Percentiles rank a stretch among this genome's conserved stretches.
phyloP scores from a whole-genome alignment of 2,888 invertebrate species.

The Argyresthia goedartella region DNA sequence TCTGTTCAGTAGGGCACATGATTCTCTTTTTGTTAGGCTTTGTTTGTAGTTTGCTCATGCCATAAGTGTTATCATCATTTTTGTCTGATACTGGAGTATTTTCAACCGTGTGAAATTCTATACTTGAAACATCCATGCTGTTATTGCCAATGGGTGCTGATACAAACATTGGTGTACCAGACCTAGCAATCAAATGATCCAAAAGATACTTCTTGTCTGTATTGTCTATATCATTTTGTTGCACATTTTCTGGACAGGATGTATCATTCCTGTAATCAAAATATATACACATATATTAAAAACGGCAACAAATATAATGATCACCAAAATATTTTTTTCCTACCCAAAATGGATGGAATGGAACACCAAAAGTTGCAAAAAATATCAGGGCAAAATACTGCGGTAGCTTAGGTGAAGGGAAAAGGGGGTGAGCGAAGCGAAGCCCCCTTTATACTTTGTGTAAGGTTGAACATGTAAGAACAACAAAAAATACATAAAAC shows the following conservation, averaged over 20 bases:
- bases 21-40: slow-evolving; percentile 30
- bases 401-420: too few relatives aligned
- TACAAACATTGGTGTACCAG: slow-evolving; percentile 60
- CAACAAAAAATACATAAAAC: too few relatives aligned
- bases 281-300: neutral
- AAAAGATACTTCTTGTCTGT: slow-evolving; percentile 64
- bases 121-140: slow-evolving; percentile 51
- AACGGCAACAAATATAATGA: too few relatives aligned
- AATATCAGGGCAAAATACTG: too few relatives aligned
- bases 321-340: too few relatives aligned
- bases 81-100: slow-evolving; percentile 41
- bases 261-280: slow-evolving; percentile 21
- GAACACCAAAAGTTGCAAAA: too few relatives aligned
- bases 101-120: slow-evolving; percentile 60
- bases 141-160: slow-evolving; percentile 56
- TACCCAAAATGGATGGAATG: too few relatives aligned
- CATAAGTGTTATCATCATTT: slow-evolving; percentile 26
- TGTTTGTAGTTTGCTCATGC: slow-evolving; percentile 25
- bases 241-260: slow-evolving; percentile 21
- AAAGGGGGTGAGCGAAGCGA: too few relatives aligned
- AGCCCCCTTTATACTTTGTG: too few relatives aligned
- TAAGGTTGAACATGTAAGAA: too few relatives aligned
- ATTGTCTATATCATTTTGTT: slow-evolving; percentile 45
- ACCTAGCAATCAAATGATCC: slow-evolving; percentile 65
- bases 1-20: slow-evolving; percentile 62